Conservation (phyloP, 2,888 invertebrate species). For the Pheosia tremula region DNA sequence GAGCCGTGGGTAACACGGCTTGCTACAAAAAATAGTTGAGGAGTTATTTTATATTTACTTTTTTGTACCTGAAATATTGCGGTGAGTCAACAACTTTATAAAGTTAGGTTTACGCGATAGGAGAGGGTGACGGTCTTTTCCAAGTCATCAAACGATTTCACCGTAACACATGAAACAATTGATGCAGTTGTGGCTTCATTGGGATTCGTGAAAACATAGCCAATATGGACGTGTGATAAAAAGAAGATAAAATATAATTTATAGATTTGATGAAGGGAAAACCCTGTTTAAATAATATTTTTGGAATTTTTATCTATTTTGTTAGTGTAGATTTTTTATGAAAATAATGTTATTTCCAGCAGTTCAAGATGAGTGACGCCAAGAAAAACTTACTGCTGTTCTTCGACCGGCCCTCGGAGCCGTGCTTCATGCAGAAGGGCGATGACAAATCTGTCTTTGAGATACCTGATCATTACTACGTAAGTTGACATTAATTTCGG, state of each 20-base stretch:
- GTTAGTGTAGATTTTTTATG: too few species aligned
- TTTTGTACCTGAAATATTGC: conserved; percentile 20
- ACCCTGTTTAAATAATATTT: too few species aligned
- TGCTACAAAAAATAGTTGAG: conserved; percentile 17
- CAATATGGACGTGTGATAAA: conserved; percentile 9
- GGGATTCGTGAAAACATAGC: background rate
- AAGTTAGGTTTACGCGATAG: too few species aligned
- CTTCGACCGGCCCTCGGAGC: conserved; percentile 91
- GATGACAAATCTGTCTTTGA: conserved; percentile 85
- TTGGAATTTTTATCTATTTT: too few species aligned
- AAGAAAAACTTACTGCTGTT: conserved; percentile 86
- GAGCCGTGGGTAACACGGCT: conserved; percentile 61
- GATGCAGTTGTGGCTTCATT: too few species aligned
- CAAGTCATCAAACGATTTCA: too few species aligned
- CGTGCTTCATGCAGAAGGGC: conserved; percentile 91
- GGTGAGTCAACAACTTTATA: conserved; percentile 26
- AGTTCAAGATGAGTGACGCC: conserved; percentile 58
- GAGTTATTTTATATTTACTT: conserved; percentile 13
- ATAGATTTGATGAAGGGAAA: too few species aligned
- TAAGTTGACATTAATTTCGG: conserved; percentile 55
- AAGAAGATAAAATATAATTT: too few species aligned
- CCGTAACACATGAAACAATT: too few species aligned
- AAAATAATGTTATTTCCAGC: conserved; percentile 19
- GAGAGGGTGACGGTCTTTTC: too few species aligned
- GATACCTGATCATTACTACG: conserved; percentile 86